Base-by-base conservation (phyloP, 92 coral and sea anemone species). In the Phenganax subtilis region DNA sequence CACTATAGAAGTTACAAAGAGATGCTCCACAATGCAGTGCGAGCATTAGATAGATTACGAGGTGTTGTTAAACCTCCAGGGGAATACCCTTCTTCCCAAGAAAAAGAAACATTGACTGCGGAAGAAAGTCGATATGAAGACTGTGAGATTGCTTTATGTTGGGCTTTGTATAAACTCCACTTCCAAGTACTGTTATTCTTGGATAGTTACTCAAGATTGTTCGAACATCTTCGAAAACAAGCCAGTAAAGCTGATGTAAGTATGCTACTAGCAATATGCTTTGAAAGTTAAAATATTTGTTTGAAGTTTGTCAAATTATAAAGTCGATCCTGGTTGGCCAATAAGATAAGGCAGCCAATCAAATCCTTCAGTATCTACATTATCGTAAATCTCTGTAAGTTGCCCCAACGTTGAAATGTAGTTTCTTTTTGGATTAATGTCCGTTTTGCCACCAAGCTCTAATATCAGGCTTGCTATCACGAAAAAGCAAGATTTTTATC, bases 171-270 rank as follows among this genome's bases (percentile, higher is more conserved):
- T 82, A 89, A 91, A 60, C 87, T 91, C 76, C 97, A 94, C 82
- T 94, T 94, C 66, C 98, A 94, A 81, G 92, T 94, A 85, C 69
- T 94, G 65, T 84, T 94, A 81, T 85, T 94, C 75, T 89, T 93
- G 75, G 91, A 91, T 72, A 87, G 97, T 7, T 94, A 88, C 54
- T 81, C 91, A 20, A 86, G 97, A 77, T 88, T 94, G 31, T 76
- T 94, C 87, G 98, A 94, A 77, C 75, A 91, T 53, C 88, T 94
- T 37, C 83, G 85, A 14, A 89, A 75, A 55, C 91, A 90, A 54
- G 93, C 91, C 37, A 87, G 85, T 30, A 75, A 80, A 64, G 88
- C 90, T n/a, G 90, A 92, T 89, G 91, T 89, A 84, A 57, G 72
- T 77, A 56, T 10, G 10, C 30, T 25, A 15, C 17, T 67, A 2